These are phyloP conservation scores for Slavum lentiscoides DNA, from an alignment of 2,888 invertebrate species.

Conservation along the genomic window DNA sequence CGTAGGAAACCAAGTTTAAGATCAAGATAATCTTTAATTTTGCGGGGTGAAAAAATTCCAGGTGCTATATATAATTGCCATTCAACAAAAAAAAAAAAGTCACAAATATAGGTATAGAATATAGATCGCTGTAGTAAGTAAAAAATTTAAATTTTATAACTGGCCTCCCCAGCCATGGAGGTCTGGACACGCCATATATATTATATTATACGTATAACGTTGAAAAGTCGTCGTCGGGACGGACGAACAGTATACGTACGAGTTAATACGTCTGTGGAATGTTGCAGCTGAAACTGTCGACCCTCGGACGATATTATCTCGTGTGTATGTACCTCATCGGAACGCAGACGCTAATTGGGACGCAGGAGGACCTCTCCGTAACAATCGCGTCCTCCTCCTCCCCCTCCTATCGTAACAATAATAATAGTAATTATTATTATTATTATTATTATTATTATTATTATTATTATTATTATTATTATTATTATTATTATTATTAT, in stretches of 20 bases:
- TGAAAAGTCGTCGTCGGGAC: conserved; percentile 40
- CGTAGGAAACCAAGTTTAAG: too few species aligned
- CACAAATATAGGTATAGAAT: too few species aligned
- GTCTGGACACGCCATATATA: too few species aligned
- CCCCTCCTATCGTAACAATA: conserved; percentile 28
- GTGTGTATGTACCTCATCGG: conserved; percentile 13
- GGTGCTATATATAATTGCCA: too few species aligned
- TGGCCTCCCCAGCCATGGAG: too few species aligned
- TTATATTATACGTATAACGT: conserved; percentile 23
- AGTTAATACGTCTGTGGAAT: conserved; percentile 44
- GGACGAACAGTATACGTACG: background rate
- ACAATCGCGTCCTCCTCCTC: conserved; percentile 25
- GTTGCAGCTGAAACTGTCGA: conserved; percentile 51
- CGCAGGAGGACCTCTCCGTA: conserved; percentile 36
- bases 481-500: conserved; percentile 49
- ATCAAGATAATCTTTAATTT: too few species aligned
- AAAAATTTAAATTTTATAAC: too few species aligned
- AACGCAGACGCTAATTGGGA: conserved; percentile 51
- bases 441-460: conserved; percentile 48
- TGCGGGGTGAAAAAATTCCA: too few species aligned
- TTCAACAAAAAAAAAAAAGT: too few species aligned
- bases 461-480: conserved; percentile 47
- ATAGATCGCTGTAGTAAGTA: too few species aligned
- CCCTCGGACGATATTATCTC: conserved; percentile 47
- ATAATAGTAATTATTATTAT: conserved; percentile 1